phyloP scores from a whole-genome alignment of 2,888 invertebrate genomes.

The Beris morrisii region DNA sequence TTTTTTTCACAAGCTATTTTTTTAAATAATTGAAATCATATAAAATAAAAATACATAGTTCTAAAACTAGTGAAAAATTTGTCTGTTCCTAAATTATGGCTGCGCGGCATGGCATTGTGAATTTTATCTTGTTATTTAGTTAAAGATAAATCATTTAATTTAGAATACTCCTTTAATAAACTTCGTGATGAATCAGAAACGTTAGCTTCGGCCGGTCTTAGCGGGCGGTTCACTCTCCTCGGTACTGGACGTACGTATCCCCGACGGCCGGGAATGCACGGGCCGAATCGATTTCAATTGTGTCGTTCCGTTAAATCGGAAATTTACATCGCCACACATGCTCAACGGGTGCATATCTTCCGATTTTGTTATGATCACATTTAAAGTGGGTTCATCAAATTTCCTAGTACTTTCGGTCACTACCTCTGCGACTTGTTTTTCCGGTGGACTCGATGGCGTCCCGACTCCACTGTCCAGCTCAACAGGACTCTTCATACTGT shows the following conservation, averaged over 20 bases:
- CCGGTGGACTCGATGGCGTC: slow-evolving; percentile 64
- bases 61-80: background rate
- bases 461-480: slow-evolving; percentile 66
- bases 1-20: no score
- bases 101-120: slow-evolving; percentile 4
- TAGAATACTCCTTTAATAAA: slow-evolving; percentile 45
- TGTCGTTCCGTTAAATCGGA: slow-evolving; percentile 78
- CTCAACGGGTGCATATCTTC: slow-evolving; percentile 69
- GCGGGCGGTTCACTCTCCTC: slow-evolving; percentile 35
- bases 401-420: slow-evolving; percentile 19
- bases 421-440: slow-evolving; percentile 43
- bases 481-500: slow-evolving; percentile 50
- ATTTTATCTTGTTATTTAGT: background rate
- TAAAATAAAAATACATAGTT: no score
- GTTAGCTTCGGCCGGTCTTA: slow-evolving; percentile 51
- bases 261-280: slow-evolving; percentile 41
- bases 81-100: background rate
- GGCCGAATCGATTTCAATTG: slow-evolving; percentile 76
- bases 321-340: slow-evolving; percentile 73
- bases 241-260: slow-evolving; percentile 19
- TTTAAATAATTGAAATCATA: no score
- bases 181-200: slow-evolving; percentile 54
- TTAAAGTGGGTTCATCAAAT: background rate
- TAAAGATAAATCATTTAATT: background rate
- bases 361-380: background rate